A percentile compares a stretch with the other conserved stretches of the same genome.
Conservation (phyloP, 2,888 invertebrate species). For the Netelia fuscicornis region DNA sequence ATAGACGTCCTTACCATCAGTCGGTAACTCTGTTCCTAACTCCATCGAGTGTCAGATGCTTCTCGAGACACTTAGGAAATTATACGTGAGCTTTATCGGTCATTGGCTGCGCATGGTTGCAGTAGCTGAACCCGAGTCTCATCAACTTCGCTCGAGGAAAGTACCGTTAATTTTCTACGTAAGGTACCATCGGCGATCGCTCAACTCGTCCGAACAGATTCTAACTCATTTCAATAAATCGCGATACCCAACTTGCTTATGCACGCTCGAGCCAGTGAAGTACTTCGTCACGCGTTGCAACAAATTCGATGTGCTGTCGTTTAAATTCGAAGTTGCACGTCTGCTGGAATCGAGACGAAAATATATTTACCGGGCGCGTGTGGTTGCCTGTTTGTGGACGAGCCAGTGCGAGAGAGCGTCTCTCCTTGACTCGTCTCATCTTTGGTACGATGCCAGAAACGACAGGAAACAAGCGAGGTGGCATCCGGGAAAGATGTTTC, state of each 20-base stretch:
- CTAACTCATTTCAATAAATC: background rate
- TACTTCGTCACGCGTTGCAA: background rate
- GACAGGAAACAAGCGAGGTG: constrained; percentile 15
- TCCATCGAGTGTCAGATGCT: constrained; percentile 1
- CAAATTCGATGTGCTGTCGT: too few species aligned
- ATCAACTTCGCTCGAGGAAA: constrained; percentile 33
- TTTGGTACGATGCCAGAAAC: constrained; percentile 22
- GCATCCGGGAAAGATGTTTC: constrained; percentile 5
- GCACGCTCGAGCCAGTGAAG: background rate
- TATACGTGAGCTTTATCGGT: constrained; percentile 1
- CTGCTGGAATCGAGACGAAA: constrained; percentile 2
- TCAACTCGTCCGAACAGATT: constrained; percentile 9
- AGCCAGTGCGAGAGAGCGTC: background rate
- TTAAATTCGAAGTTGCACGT: too few species aligned
- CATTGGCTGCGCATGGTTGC: background rate
- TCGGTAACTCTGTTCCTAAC: too few species aligned
- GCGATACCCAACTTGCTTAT: constrained; percentile 4
- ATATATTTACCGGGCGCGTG: background rate
- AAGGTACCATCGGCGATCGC: constrained; percentile 19
- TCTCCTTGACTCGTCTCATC: background rate
- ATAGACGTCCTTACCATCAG: too few species aligned
- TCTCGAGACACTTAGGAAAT: constrained; percentile 23
- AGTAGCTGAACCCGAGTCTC: constrained; percentile 32
- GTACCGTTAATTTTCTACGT: constrained; percentile 20
- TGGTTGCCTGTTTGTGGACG: background rate